Base-by-base conservation (phyloP, 30 jellyfish, hydroid and myxozoan genomes). In the Hydractinia symbiolongicarpus region DNA sequence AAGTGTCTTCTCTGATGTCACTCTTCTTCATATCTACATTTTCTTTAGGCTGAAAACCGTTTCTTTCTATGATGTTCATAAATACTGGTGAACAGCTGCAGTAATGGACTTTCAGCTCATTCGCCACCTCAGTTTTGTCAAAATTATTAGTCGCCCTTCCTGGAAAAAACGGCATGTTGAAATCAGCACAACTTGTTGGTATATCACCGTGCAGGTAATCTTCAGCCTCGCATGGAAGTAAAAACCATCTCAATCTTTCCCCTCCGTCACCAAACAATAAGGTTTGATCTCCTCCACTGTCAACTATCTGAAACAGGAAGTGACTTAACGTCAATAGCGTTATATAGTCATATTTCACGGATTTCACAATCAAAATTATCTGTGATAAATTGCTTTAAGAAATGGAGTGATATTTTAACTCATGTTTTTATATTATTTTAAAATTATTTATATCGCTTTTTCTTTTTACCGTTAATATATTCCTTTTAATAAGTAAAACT, bases 191-290 rank as follows among this genome's bases (percentile, higher is more conserved):
- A 15, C 81, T 49, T 15, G 50, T 44, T 7, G 89, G 92, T 49
- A 58, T 11, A 55, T 51, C 72, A 6, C 88, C 88, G 17, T 84
- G 70, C 5, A 89, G 75, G 78, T 84, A 81, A 6, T 67, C 73
- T 40, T 77, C 66, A 8, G 97, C 97, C 77, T 89, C 97, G 62
- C 93, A 66, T 15, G 97, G 97, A 67, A 89, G 79, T 44, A 89
- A 44, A 55, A 89, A 89, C 97, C 97, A 89, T 84, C 97, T 73
- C 79, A 55, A 76, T 55, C 58, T 68, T 73, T 89, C 97, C 5
- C 95, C 97, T 4, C 85, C 95, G 4, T 79, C 89, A 57, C 95
- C 97, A 20, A 89, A 72, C 52, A 89, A 56, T 9, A 89, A 66
- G 16, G 89, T 84, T 78, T 89, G 96, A 70, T 88, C 95, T 5